Conservation (phyloP, 2,888 invertebrate genomes). For the Branchellion lobata region DNA sequence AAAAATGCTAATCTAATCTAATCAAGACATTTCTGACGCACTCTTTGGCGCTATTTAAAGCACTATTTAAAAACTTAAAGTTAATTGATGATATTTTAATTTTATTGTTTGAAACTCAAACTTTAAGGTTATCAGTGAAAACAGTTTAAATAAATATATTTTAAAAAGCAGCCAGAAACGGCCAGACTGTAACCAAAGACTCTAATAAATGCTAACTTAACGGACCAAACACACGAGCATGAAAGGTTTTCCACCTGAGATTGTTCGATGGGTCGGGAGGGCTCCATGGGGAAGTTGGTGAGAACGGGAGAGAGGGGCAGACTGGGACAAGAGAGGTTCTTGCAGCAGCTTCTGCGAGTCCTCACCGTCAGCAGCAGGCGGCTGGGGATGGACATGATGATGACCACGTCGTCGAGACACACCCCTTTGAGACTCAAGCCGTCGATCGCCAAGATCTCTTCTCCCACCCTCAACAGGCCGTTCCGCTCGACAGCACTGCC, state of each 20-base stretch:
- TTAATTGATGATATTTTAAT: too few relatives aligned
- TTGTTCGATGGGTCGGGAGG: not conserved
- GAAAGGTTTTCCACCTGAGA: too few relatives aligned
- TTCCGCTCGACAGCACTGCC: conserved; percentile 96
- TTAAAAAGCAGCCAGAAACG: too few relatives aligned
- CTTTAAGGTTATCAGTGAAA: too few relatives aligned
- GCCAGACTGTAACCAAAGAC: too few relatives aligned
- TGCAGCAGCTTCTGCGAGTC: conserved; percentile 53
- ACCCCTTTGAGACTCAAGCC: conserved; percentile 94
- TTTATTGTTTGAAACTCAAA: too few relatives aligned
- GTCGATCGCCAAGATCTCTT: conserved; percentile 96
- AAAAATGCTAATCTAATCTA: too few relatives aligned
- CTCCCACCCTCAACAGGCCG: conserved; percentile 93
- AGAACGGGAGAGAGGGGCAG: conserved; percentile 52
- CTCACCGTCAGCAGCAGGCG: conserved; percentile 86
- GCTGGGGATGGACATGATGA: conserved; percentile 97
- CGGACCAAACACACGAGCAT: too few relatives aligned
- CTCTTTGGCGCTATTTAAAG: too few relatives aligned
- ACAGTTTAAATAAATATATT: not conserved
- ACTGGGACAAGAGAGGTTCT: conserved; percentile 58
- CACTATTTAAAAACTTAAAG: too few relatives aligned
- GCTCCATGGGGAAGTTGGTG: not conserved
- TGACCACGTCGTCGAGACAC: conserved; percentile 97
- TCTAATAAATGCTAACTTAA: too few relatives aligned
- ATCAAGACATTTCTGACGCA: too few relatives aligned